phyloP scores from a whole-genome alignment of 2,113 vertebrate species.

The Bujurquina vittata region DNA sequence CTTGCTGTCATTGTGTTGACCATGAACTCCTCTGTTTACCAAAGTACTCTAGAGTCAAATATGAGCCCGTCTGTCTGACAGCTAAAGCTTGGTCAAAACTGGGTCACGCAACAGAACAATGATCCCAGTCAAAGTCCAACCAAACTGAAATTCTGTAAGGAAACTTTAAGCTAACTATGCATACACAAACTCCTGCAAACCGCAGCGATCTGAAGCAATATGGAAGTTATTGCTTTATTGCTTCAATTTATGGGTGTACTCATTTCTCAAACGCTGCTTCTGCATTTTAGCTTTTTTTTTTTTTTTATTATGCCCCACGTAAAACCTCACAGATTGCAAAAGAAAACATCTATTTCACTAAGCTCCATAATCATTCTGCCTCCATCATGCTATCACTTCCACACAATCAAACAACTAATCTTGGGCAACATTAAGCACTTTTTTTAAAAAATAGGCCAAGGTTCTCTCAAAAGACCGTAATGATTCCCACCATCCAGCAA shows the following conservation, averaged over 20 bases:
- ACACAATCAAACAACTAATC: too few species aligned
- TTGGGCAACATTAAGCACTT: neutral
- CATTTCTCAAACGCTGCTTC: neutral
- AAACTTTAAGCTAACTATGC: neutral
- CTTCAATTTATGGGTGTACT: neutral
- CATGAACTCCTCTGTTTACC: neutral
- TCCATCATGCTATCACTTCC: too few species aligned
- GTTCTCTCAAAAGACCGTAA: neutral
- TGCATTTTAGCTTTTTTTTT: neutral
- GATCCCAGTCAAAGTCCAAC: neutral
- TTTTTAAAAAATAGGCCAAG: neutral
- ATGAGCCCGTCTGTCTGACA: neutral
- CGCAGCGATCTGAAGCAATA: neutral
- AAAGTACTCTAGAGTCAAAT: too few species aligned
- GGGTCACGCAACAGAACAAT: neutral
- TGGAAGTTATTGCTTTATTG: too few species aligned
- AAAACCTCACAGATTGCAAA: neutral
- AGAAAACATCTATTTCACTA: neutral
- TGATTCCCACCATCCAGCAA: neutral
- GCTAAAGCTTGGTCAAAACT: accelerated
- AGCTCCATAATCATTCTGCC: neutral
- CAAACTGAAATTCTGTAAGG: neutral
- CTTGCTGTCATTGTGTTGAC: neutral
- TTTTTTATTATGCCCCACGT: neutral
- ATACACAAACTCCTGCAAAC: neutral